Evolutionary conservation across 2,888 invertebrate genomes (phyloP), one percentile per base, ranked within the genome.

Genomic region (Pristionchus arcanus): DNA sequence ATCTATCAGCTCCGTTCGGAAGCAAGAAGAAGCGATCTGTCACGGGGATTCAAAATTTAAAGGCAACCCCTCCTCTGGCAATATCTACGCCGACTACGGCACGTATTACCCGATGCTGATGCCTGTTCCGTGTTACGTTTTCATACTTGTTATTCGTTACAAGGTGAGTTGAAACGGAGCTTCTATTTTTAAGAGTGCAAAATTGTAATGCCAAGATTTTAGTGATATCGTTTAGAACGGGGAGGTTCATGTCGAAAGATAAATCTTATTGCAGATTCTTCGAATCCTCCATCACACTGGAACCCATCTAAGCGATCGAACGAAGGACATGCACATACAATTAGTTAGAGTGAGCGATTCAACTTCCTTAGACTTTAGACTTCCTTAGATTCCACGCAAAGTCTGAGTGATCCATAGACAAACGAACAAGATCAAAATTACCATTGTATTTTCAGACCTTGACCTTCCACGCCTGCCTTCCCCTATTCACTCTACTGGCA

Each of bases 381-480:
- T n/a, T n/a, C n/a, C n/a, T n/a, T n/a, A n/a, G n/a, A n/a, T n/a
- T n/a, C n/a, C n/a, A n/a, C n/a, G n/a, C n/a, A n/a, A n/a, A n/a
- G n/a, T n/a, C n/a, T n/a, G n/a, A n/a, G n/a, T n/a, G n/a, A n/a
- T n/a, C n/a, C n/a, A n/a, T n/a, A n/a, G n/a, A n/a, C n/a, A n/a
- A n/a, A 9, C 42, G 13, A 49, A 49, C 13, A 49, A 49, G 42
- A 5, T 42, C 9, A 19, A 13, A 34, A 34, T 7, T 31, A 34
- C 31, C n/a, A 28, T 5, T 13, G 5, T 37, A 37, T 74, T 28
- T 34, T 11, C 21, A 81, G 81, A 28, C 81, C 2, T 28, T 81
- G 4, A 53, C 81, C 81, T 81, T 19, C 81, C 81, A 81, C 28
- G 81, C 81, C n/a, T 81, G 81, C 37, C 49, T 81, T 2, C 81